A percentile compares a stretch with the other conserved stretches of the same genome.
phyloP scores from a whole-genome alignment of 2,888 invertebrate species.

The Lasioglossum morio region DNA sequence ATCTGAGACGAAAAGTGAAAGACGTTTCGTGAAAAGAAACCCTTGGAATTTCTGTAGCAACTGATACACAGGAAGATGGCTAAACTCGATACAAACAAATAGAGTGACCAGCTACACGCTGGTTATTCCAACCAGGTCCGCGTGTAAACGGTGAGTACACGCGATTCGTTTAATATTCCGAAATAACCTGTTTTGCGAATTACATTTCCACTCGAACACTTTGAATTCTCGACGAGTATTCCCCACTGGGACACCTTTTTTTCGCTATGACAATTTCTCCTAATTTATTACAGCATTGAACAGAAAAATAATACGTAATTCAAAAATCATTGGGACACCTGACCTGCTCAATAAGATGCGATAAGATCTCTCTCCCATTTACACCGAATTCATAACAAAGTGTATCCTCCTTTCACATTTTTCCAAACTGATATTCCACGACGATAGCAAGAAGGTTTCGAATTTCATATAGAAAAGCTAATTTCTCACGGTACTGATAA shows the following conservation, averaged over 20 bases:
- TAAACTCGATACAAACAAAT: constrained; percentile 77
- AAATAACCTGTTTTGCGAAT: background rate
- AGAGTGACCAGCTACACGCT: constrained; percentile 69
- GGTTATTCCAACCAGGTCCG: constrained; percentile 53
- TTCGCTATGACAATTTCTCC: too few species aligned
- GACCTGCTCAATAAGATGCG: too few species aligned
- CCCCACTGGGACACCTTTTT: constrained; percentile 57
- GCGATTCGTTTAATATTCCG: background rate
- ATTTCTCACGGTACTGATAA: too few species aligned
- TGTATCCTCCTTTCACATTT: too few species aligned
- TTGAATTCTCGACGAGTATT: background rate
- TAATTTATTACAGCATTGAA: too few species aligned
- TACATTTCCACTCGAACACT: background rate
- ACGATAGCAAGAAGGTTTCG: too few species aligned
- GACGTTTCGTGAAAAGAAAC: constrained; percentile 14
- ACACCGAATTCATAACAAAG: too few species aligned
- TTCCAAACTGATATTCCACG: too few species aligned
- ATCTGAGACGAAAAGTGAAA: constrained; percentile 18
- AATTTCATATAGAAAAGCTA: too few species aligned
- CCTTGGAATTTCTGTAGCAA: constrained; percentile 67
- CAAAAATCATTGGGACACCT: too few species aligned
- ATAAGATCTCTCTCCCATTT: too few species aligned
- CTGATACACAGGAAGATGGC: constrained; percentile 78
- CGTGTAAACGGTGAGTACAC: constrained; percentile 49
- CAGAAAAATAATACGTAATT: too few species aligned